A percentile compares a stretch with the other conserved stretches of the same genome.
phyloP scores from a whole-genome alignment of 2,113 vertebrate species.

The Halichoerus grypus region DNA sequence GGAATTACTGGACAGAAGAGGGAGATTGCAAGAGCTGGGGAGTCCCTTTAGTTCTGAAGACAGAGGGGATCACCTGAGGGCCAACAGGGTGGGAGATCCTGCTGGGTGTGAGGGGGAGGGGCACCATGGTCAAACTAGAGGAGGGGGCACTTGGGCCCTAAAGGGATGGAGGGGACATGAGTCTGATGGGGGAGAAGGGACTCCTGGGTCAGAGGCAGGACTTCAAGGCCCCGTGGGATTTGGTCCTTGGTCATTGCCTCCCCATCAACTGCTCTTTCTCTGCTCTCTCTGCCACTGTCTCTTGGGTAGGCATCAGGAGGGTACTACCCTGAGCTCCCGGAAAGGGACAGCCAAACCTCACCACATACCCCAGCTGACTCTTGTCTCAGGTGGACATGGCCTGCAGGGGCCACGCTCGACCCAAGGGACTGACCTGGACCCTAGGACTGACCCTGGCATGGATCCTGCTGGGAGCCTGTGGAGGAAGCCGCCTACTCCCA shows the following conservation, averaged over 20 bases:
- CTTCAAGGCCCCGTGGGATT: background rate
- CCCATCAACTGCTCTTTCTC: background rate
- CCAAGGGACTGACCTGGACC: background rate
- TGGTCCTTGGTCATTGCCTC: background rate
- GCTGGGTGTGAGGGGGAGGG: background rate
- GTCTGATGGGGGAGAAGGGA: background rate
- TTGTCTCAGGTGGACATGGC: conserved; percentile 68
- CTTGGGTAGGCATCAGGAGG: background rate
- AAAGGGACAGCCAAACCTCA: background rate
- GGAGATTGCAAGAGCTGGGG: background rate
- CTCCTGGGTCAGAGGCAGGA: background rate
- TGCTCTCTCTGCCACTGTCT: background rate
- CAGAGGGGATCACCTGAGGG: background rate
- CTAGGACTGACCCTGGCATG: conserved; percentile 62
- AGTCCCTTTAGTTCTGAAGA: background rate
- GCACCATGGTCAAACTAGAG: background rate
- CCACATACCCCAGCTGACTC: background rate
- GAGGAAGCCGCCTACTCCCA: conserved; percentile 84
- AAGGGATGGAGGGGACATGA: background rate
- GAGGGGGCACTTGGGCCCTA: background rate
- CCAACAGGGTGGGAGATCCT: background rate
- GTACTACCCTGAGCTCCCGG: background rate
- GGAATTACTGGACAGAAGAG: background rate
- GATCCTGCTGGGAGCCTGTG: conserved; percentile 64
- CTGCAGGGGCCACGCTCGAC: background rate